These are phyloP conservation scores for Thamnophis sirtalis DNA, from an alignment of 2,113 vertebrate genomes.

Conservation along the genomic window DNA sequence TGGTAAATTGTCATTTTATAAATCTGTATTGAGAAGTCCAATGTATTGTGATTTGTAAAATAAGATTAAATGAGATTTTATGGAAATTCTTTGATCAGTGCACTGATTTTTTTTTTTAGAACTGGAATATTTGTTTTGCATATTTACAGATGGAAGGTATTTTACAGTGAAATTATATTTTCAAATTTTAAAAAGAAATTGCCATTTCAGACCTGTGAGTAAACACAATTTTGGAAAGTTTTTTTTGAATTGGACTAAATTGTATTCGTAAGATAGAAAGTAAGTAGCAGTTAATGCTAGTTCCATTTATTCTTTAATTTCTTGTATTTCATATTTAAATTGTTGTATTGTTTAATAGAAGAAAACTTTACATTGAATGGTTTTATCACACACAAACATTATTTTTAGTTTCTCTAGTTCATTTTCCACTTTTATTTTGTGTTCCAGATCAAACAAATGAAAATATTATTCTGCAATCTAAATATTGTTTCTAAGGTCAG, in stretches of 20 bases:
- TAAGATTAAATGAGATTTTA: conserved; percentile 63
- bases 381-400: not conserved
- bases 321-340: conserved; percentile 33
- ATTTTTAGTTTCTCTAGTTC: not conserved
- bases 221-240: conserved; percentile 43
- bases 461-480: not conserved
- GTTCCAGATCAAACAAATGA: not conserved
- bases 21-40: conserved; percentile 58
- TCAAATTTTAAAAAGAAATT: conserved; percentile 20
- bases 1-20: conserved; percentile 58
- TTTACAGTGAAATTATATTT: conserved; percentile 37
- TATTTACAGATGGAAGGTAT: conserved; percentile 35
- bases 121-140: conserved; percentile 37
- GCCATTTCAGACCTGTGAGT: conserved; percentile 42
- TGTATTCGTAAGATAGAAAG: conserved; percentile 31
- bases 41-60: conserved; percentile 61
- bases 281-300: not conserved
- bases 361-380: not conserved
- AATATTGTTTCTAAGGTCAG: not conserved
- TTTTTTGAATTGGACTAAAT: conserved; percentile 54
- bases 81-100: conserved; percentile 61
- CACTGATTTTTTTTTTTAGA: conserved; percentile 26
- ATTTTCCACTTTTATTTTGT: not conserved
- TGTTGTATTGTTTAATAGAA: not conserved
- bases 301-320: conserved; percentile 19